phyloP scores from a whole-genome alignment of 2,797 vertebrate species.

The Trachops cirrhosus region DNA sequence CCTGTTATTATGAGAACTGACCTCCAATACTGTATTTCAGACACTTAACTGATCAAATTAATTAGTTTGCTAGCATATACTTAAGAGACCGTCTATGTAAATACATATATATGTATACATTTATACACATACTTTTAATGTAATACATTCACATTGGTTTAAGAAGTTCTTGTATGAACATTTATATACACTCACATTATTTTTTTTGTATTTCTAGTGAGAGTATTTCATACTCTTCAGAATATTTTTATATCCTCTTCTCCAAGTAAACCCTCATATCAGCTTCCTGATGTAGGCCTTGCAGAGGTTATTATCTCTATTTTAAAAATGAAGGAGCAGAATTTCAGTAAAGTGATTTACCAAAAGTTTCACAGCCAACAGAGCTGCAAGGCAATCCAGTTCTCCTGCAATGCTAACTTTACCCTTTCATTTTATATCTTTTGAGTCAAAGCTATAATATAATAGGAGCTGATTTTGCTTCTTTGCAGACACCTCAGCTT shows the following conservation, averaged over 20 bases:
- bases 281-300: not conserved
- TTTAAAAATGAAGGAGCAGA: not conserved
- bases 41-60: not conserved
- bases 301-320: not conserved
- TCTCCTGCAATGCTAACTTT: not conserved
- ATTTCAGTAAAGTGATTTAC: not conserved
- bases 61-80: not conserved
- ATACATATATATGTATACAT: not conserved
- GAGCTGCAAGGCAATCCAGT: not conserved
- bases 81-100: not conserved
- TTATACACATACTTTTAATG: not conserved
- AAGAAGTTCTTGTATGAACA: not conserved
- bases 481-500: not conserved
- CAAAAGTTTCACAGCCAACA: not conserved
- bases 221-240: not conserved
- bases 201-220: not conserved
- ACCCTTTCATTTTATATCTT: not conserved
- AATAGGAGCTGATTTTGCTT: slow-evolving; percentile 2
- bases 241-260: not conserved
- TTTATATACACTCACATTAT: not conserved
- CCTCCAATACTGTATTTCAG: not conserved
- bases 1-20: not conserved
- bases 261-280: not conserved
- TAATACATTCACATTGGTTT: not conserved
- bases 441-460: not conserved